Conservation (phyloP, 2,113 vertebrate species). For the Perognathus longimembris region DNA sequence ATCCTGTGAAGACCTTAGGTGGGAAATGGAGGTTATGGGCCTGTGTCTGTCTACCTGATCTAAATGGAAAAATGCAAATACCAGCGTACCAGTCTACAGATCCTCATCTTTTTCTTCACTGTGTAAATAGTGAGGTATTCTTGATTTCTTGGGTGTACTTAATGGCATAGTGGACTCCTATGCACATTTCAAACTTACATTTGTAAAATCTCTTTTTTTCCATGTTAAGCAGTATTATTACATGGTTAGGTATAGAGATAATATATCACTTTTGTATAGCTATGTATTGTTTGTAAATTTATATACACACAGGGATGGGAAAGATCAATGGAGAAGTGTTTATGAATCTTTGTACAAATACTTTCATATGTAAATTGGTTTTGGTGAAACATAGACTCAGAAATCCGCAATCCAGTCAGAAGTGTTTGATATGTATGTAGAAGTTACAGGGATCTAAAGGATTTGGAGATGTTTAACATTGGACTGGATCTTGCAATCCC, state of each 20-base stretch:
- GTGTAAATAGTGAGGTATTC: background rate
- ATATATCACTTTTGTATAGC: background rate
- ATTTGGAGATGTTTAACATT: background rate
- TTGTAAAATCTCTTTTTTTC: background rate
- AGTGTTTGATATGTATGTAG: background rate
- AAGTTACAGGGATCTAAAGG: background rate
- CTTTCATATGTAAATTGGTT: background rate
- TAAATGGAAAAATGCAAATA: background rate
- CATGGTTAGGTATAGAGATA: background rate
- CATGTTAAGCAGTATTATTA: background rate
- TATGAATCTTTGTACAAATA: background rate
- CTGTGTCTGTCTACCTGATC: background rate
- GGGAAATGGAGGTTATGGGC: background rate
- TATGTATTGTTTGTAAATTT: background rate
- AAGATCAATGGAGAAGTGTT: background rate
- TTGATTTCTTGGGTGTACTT: background rate
- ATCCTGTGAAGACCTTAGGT: background rate
- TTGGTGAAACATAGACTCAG: background rate
- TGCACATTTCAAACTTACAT: slow-evolving; percentile 41
- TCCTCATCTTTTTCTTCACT: background rate
- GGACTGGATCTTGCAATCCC: too few relatives aligned
- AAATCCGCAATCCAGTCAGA: slow-evolving; percentile 5
- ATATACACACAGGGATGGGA: background rate
- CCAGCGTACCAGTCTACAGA: background rate
- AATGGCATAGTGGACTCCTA: background rate